A percentile compares a stretch with the other conserved stretches of the same genome.
Evolutionary conservation across 2,797 vertebrate species (phyloP).

Genomic region (Calcarius lapponicus): DNA sequence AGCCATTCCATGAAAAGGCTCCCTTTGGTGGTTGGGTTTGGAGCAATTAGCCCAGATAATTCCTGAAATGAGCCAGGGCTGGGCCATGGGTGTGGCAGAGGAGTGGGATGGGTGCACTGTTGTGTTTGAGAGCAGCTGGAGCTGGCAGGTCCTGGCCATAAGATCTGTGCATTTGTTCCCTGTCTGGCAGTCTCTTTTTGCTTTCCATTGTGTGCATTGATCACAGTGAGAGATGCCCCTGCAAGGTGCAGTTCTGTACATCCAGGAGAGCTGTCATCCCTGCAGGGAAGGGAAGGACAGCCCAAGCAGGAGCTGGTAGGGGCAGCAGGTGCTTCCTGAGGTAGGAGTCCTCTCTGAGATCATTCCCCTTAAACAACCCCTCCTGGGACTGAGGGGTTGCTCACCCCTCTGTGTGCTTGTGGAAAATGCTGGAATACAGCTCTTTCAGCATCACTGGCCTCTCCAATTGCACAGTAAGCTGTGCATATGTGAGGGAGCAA

Average conservation of each 20-base stretch:
- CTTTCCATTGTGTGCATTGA: background rate
- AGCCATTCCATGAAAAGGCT: background rate
- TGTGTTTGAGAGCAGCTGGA: background rate
- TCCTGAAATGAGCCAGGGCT: background rate
- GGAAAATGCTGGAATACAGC: background rate
- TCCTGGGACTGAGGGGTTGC: background rate
- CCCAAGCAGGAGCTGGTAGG: background rate
- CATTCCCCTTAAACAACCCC: background rate
- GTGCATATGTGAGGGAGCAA: background rate
- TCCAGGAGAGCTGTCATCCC: background rate
- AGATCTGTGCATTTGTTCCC: background rate
- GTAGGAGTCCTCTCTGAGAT: background rate
- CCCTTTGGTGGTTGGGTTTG: background rate
- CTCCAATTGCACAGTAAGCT: background rate
- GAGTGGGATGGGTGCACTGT: background rate
- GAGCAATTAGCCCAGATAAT: background rate
- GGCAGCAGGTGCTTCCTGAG: background rate
- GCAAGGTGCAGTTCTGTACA: fast-evolving
- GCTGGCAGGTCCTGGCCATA: background rate
- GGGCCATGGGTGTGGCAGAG: fast-evolving
- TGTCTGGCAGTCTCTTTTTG: background rate
- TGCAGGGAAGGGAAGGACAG: background rate
- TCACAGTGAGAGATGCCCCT: background rate
- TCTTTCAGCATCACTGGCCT: background rate
- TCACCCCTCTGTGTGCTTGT: background rate